Base-by-base conservation (phyloP, 1,140 invertebrate species). In the Zaprionus camerounensis region DNA sequence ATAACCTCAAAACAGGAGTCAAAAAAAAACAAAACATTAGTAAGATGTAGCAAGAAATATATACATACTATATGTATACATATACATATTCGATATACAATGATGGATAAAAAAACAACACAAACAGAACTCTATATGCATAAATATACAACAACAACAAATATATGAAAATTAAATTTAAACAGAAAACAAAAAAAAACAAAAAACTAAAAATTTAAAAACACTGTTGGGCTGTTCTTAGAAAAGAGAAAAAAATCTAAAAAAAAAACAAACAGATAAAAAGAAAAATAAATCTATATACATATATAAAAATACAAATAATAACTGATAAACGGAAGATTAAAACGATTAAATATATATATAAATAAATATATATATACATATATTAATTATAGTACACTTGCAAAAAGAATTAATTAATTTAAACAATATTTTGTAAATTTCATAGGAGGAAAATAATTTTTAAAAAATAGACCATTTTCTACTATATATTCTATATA, bases 201-300 rank as follows among this genome's bases (percentile, higher is more conserved):
- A n/a, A 24, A 61, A 28, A 71, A 36, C 64, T 36, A 70, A 53
- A 66, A 13, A 67, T 71, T 49, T 66, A 61, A 76, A 64, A 70
- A 88, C 81, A 90, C 81, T 90, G 85, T 90, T 90, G 85, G 85
- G 85, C 85, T 90, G 85, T 90, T 90, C 85, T 90, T 90, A 90
- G 81, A 77, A 81, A 88, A 83, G 68, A 78, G 44, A 78, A 76
- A 71, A 71, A 70, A 67, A 72, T 71, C 31, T 65, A 51, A 56
- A 69, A 79, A 69, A 74, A 61, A 64, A 56, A 24, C 38, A 24
- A 34, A 36, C 59, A 79, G 59, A 64, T 34, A 68, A 26, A 68
- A 51, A 81, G 65, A 70, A 44, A 76, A 72, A 46, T 59, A 76
- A 64, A 64, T 66, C 76, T 62, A 78, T 71, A 80, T 66, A 71